Evolutionary conservation across 1,140 invertebrate species (phyloP).

Genomic region (Eurosta solidaginis): DNA sequence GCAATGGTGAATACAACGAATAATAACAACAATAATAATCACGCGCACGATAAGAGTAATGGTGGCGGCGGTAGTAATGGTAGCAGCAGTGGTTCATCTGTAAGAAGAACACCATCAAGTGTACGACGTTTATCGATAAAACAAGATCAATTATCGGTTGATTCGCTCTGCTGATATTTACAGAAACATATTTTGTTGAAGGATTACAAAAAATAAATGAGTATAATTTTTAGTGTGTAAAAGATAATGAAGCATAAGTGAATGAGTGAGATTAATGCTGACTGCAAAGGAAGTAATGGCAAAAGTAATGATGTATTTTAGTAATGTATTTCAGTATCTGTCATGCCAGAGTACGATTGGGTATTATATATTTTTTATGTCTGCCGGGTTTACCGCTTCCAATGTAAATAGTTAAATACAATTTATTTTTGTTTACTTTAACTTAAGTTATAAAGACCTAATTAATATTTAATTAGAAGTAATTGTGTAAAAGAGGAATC

Average conservation of each 20-base stretch:
- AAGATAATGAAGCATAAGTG: no score
- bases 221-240: no score
- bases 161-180: conserved; percentile 58
- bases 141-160: conserved; percentile 57
- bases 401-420: not conserved
- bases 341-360: no score
- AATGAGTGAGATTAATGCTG: not conserved
- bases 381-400: not conserved
- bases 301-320: no score
- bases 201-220: no score
- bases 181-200: not conserved
- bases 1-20: not conserved
- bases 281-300: not conserved
- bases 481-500: not conserved
- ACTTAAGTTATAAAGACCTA: not conserved
- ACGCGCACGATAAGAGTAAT: conserved; percentile 30
- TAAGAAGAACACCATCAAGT: conserved; percentile 43
- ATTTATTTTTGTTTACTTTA: not conserved
- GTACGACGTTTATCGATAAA: conserved; percentile 56
- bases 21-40: conserved; percentile 30
- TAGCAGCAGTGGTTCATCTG: conserved; percentile 24
- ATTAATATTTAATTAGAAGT: conserved; percentile 27
- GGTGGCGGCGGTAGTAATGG: conserved; percentile 29
- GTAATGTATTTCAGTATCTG: no score
- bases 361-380: not conserved